phyloP scores from a whole-genome alignment of 2,888 invertebrate genomes.

The Nemotelus pantherinus region DNA sequence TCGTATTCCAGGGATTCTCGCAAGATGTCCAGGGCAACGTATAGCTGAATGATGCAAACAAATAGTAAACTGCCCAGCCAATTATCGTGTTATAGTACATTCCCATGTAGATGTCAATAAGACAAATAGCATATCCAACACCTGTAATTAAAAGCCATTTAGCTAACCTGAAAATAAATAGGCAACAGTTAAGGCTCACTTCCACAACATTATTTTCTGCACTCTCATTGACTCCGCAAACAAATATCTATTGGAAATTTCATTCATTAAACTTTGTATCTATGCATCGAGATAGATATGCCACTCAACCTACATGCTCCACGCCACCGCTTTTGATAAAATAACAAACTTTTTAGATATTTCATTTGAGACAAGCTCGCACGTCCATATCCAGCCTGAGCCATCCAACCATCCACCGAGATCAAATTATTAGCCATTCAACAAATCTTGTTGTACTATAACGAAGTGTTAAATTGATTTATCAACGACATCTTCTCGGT shows the following conservation, averaged over 20 bases:
- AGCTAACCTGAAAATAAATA: neutral
- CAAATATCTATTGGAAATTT: neutral
- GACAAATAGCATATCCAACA: slow-evolving; percentile 94
- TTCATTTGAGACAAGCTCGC: no score
- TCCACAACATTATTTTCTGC: neutral
- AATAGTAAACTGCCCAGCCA: slow-evolving; percentile 93
- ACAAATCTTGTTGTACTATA: slow-evolving; percentile 40
- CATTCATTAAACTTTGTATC: neutral
- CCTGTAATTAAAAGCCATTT: slow-evolving; percentile 68
- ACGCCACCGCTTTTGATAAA: no score
- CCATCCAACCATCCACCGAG: neutral
- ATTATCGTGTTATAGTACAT: slow-evolving; percentile 99
- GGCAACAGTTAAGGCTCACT: neutral
- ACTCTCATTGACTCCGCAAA: neutral
- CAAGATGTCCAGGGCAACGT: slow-evolving; percentile 90
- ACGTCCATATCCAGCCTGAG: neutral
- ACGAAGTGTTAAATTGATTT: slow-evolving; percentile 50
- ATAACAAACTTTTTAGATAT: no score
- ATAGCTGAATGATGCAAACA: slow-evolving; percentile 82
- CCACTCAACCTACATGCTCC: no score
- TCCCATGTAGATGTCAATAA: slow-evolving; percentile 94
- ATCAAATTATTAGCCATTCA: slow-evolving; percentile 43
- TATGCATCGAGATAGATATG: no score
- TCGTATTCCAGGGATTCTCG: slow-evolving; percentile 87
- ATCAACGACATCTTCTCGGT: slow-evolving; percentile 31